These are phyloP conservation scores for Gari tellinella DNA, from an alignment of 2,888 invertebrate genomes.

Conservation along the genomic window DNA sequence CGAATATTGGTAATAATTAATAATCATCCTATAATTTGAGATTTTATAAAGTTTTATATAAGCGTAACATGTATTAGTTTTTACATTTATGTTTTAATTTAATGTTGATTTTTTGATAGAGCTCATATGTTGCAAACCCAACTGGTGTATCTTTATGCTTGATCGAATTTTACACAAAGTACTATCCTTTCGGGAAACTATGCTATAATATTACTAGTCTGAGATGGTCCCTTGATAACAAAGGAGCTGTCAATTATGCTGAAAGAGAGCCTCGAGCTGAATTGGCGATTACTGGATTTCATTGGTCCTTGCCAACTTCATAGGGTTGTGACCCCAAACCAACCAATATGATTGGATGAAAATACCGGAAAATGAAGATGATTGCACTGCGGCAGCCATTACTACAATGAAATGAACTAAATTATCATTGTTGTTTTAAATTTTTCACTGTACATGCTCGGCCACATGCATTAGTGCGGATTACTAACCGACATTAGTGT, in stretches of 20 bases:
- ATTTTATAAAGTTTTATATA: too few relatives aligned
- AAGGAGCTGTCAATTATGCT: slow-evolving; percentile 57
- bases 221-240: slow-evolving; percentile 43
- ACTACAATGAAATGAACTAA: slow-evolving; percentile 53
- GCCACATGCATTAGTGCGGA: too few relatives aligned
- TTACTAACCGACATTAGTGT: too few relatives aligned
- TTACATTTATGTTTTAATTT: too few relatives aligned
- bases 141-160: too few relatives aligned
- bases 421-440: slow-evolving; percentile 52
- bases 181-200: too few relatives aligned
- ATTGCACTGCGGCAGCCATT: slow-evolving; percentile 62
- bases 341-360: slow-evolving; percentile 44
- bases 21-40: too few relatives aligned
- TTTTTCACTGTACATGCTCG: neutral
- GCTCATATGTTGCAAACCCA: too few relatives aligned
- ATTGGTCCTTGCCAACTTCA: slow-evolving; percentile 41
- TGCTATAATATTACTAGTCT: slow-evolving; percentile 1
- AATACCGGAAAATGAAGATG: slow-evolving; percentile 64
- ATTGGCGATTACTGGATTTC: slow-evolving; percentile 34
- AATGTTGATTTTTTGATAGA: too few relatives aligned
- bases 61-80: too few relatives aligned
- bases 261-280: slow-evolving; percentile 40
- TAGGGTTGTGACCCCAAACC: slow-evolving; percentile 33
- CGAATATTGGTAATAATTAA: too few relatives aligned
- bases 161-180: too few relatives aligned